Evolutionary conservation across 2,888 invertebrate species (phyloP).

Genomic region (Lycaena phlaeas): DNA sequence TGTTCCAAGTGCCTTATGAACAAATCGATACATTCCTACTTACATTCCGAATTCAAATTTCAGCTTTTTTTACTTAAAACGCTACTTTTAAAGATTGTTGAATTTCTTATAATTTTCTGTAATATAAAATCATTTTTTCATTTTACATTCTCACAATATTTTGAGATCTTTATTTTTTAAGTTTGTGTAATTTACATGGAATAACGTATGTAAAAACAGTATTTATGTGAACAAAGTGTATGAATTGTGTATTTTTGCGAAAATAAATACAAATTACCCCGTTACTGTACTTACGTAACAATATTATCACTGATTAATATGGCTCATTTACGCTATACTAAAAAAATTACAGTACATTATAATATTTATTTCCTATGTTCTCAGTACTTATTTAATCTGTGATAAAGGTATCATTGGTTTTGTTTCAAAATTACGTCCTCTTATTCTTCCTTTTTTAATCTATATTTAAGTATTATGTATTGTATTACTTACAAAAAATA

Average conservation of each 20-base stretch:
- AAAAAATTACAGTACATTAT: no score
- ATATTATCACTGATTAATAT: constrained; percentile 2
- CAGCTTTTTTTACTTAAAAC: background rate
- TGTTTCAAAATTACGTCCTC: constrained; percentile 16
- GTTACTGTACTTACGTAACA: background rate
- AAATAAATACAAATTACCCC: background rate
- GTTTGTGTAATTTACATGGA: no score
- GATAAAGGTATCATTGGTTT: constrained; percentile 33
- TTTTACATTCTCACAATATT: no score
- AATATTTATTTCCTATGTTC: no score
- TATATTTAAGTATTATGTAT: constrained; percentile 6
- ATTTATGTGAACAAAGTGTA: background rate
- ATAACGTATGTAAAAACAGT: background rate
- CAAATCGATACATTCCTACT: constrained; percentile 60
- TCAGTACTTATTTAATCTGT: constrained; percentile 59
- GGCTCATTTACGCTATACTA: background rate
- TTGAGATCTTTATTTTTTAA: no score
- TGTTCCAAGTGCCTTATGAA: constrained; percentile 71
- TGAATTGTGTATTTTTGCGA: background rate
- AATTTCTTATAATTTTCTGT: no score
- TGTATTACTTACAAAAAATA: no score
- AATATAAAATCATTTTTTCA: no score
- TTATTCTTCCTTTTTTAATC: constrained; percentile 8
- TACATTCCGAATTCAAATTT: constrained; percentile 33
- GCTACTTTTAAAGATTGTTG: no score